These are phyloP conservation scores for Phallusia fumigata DNA, from an alignment of 23 tunicate genomes.

Conservation along the genomic window DNA sequence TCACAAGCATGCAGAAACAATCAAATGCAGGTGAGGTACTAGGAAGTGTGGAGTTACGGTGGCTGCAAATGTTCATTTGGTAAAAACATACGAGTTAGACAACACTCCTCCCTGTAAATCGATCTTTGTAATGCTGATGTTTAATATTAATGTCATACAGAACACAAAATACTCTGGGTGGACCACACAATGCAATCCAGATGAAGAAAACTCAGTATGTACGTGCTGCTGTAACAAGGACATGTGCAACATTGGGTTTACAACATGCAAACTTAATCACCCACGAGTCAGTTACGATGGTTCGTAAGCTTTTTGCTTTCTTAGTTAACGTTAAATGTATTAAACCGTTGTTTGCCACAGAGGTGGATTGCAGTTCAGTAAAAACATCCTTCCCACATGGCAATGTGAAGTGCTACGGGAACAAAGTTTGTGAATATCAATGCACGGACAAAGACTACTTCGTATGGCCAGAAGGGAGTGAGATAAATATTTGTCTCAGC, in stretches of 20 bases:
- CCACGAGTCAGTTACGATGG: no score
- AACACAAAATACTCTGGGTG: background rate
- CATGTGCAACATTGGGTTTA: background rate
- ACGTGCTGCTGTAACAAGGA: background rate
- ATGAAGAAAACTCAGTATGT: background rate
- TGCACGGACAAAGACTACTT: background rate
- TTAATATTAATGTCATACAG: no score
- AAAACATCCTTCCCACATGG: background rate
- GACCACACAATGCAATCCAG: background rate
- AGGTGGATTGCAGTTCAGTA: no score
- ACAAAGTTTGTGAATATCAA: background rate
- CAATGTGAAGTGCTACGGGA: background rate
- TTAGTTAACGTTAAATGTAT: no score
- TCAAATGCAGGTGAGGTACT: background rate
- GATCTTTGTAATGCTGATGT: no score
- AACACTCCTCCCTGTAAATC: no score
- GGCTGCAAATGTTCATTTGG: background rate
- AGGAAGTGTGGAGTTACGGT: background rate
- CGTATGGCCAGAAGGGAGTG: background rate
- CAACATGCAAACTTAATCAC: no score
- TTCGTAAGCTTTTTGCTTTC: no score
- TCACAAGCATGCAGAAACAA: background rate
- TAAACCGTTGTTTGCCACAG: no score
- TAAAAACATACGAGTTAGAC: no score
- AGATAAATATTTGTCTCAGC: background rate